Conservation (phyloP, 2,797 vertebrate species). For the Phalloptychus januarius region DNA sequence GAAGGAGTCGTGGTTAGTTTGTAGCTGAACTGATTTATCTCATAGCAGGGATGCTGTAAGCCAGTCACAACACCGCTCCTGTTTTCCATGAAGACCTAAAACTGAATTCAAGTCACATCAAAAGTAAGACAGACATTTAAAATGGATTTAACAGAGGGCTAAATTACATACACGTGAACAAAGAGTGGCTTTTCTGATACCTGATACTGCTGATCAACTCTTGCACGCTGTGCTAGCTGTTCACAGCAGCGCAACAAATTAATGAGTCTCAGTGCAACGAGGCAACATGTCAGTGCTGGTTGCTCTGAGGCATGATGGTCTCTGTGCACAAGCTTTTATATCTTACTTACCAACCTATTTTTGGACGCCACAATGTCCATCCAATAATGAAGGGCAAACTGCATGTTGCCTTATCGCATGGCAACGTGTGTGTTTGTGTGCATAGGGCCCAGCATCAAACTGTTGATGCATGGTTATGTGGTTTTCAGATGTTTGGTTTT, state of each 20-base stretch:
- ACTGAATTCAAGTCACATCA: background rate
- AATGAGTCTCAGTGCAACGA: background rate
- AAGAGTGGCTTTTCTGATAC: background rate
- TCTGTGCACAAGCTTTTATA: conserved; percentile 1
- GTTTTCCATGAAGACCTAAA: conserved; percentile 1
- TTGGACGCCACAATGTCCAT: no score
- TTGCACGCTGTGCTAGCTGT: background rate
- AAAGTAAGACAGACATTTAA: background rate
- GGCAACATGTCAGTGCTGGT: background rate
- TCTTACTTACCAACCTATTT: background rate
- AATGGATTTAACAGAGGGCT: background rate
- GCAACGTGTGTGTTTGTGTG: background rate
- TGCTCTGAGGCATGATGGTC: background rate
- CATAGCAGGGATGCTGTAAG: conserved; percentile 10
- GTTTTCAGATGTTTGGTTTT: no score
- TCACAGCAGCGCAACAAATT: background rate
- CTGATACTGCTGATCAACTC: background rate
- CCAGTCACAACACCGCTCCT: background rate
- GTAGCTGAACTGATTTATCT: background rate
- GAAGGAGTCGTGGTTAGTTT: conserved; percentile 5
- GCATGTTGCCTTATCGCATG: background rate
- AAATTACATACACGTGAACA: background rate
- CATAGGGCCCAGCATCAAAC: no score
- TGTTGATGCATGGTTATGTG: no score
- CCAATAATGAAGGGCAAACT: background rate